These are phyloP conservation scores for Cuculus canorus DNA, from an alignment of 2,797 vertebrate species.

Conservation along the genomic window DNA sequence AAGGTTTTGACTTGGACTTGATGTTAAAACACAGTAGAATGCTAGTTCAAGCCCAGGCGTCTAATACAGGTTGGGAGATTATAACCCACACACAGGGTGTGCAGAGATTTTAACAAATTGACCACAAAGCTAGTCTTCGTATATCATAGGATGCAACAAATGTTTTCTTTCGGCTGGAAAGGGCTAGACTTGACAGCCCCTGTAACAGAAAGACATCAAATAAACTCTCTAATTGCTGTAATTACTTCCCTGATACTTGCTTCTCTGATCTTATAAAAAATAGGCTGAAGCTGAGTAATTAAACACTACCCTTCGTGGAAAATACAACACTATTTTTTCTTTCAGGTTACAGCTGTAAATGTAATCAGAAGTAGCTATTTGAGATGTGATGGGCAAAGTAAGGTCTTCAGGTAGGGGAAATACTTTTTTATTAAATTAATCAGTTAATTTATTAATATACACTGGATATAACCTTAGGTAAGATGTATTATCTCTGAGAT, in stretches of 20 bases:
- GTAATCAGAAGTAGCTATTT: background rate
- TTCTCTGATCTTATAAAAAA: background rate
- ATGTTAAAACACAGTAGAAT: background rate
- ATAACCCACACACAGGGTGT: background rate
- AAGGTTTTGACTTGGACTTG: background rate
- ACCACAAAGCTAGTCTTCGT: background rate
- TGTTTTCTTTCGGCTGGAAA: background rate
- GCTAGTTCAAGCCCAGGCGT: background rate
- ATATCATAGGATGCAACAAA: background rate
- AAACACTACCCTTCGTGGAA: background rate
- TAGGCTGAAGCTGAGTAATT: background rate
- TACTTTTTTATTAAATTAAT: background rate
- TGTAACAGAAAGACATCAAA: background rate
- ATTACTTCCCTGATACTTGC: background rate
- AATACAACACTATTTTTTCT: background rate
- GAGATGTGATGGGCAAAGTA: background rate
- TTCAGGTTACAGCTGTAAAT: background rate
- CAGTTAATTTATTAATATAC: background rate
- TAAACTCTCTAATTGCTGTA: background rate
- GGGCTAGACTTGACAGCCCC: background rate
- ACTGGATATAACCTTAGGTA: background rate
- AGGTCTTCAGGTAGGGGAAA: background rate
- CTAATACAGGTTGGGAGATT: background rate
- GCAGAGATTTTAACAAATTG: background rate
- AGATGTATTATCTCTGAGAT: background rate